These are phyloP conservation scores for Apamea epomidion DNA, from an alignment of 2,888 invertebrate species.

Conservation along the genomic window DNA sequence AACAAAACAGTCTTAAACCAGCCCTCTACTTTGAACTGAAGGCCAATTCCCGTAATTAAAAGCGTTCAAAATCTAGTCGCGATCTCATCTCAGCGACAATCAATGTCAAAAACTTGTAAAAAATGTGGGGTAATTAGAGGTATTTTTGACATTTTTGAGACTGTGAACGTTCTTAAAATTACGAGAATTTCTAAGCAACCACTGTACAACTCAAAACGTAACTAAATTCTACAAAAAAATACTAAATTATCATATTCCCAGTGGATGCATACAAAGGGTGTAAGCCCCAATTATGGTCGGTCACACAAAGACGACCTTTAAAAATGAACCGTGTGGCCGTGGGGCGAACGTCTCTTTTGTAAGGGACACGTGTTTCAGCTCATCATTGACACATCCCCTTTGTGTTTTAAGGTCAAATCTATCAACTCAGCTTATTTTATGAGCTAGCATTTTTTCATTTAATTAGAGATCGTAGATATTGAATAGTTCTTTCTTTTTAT, in stretches of 20 bases:
- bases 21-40: background rate
- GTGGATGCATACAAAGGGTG: conserved; percentile 47
- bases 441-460: conserved; percentile 31
- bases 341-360: conserved; percentile 42
- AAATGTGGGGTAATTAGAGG: too few species aligned
- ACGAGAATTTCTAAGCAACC: background rate
- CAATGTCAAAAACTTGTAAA: too few species aligned
- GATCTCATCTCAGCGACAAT: too few species aligned
- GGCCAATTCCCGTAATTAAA: too few species aligned
- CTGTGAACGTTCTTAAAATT: too few species aligned
- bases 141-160: too few species aligned
- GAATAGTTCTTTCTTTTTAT: conserved; percentile 1
- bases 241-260: conserved; percentile 41
- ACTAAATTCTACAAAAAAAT: conserved; percentile 18
- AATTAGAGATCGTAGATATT: conserved; percentile 14
- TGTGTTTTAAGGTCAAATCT: conserved; percentile 55
- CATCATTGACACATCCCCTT: conserved; percentile 51
- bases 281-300: conserved; percentile 53
- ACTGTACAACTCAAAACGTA: conserved; percentile 21
- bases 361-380: conserved; percentile 5
- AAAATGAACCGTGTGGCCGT: conserved; percentile 41
- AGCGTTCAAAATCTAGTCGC: too few species aligned
- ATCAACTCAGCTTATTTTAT: conserved; percentile 49
- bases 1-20: background rate
- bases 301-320: conserved; percentile 38